Evolutionary conservation across 2,888 invertebrate genomes (phyloP).

Genomic region (Yponomeuta evonymella): DNA sequence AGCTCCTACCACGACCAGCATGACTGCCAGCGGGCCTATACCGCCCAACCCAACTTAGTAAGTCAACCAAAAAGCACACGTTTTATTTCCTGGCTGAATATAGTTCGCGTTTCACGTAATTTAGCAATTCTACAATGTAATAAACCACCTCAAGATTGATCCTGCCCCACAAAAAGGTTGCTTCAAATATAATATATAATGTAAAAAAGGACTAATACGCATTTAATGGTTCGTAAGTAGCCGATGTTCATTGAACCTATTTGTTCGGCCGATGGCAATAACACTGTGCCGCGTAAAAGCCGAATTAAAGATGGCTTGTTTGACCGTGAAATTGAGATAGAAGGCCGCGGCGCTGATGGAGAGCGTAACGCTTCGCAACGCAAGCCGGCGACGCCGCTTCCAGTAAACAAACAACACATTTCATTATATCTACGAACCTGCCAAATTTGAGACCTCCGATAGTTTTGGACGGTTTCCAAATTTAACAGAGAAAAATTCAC

Average conservation of each 20-base stretch:
- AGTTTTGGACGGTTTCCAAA: neutral
- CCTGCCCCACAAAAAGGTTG: neutral
- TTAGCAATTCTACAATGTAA: neutral
- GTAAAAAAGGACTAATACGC: slow-evolving; percentile 4
- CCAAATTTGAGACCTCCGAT: neutral
- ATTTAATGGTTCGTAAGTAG: slow-evolving; percentile 12
- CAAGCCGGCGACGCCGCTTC: neutral
- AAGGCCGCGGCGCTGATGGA: slow-evolving; percentile 30
- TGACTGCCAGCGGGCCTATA: slow-evolving; percentile 46
- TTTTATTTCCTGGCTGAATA: no score
- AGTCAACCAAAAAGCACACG: neutral
- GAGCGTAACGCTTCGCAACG: slow-evolving; percentile 38
- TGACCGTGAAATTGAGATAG: slow-evolving; percentile 65
- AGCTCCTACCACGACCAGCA: slow-evolving; percentile 77
- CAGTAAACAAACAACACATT: slow-evolving; percentile 1
- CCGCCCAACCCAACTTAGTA: neutral
- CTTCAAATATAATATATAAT: neutral
- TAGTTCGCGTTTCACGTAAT: no score
- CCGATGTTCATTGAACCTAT: slow-evolving; percentile 42
- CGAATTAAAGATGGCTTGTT: slow-evolving; percentile 59
- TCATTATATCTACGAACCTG: neutral
- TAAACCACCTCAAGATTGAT: neutral
- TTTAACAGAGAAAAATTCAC: neutral
- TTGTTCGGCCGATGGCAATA: slow-evolving; percentile 39
- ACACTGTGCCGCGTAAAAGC: slow-evolving; percentile 42